Evolutionary conservation across 2,888 invertebrate genomes (phyloP).

Genomic region (Minunthozetes semirufus): DNA sequence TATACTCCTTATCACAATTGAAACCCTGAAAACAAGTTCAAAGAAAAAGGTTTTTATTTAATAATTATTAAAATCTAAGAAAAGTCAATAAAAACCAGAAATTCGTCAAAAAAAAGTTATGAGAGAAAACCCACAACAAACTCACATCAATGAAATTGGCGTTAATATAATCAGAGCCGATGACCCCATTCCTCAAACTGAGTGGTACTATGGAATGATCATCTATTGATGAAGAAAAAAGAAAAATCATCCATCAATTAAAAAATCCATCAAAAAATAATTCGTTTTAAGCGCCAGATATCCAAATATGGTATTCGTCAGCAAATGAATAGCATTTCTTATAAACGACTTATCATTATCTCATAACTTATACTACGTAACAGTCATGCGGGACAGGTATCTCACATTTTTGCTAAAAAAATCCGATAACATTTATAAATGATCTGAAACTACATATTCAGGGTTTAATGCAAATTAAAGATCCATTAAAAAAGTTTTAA

Average conservation of each 20-base stretch:
- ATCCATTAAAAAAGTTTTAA: no score
- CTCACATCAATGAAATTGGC: conserved; percentile 5
- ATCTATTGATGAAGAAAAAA: neutral
- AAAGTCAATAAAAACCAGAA: neutral
- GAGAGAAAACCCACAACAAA: neutral
- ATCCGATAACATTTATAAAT: no score
- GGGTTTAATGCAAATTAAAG: no score
- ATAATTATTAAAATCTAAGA: neutral
- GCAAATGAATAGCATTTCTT: no score
- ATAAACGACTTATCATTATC: no score
- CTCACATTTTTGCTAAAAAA: no score
- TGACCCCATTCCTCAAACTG: neutral
- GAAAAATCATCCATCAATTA: neutral
- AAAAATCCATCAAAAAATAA: neutral
- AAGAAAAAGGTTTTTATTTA: neutral
- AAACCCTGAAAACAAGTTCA: conserved; percentile 56
- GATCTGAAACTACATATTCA: no score
- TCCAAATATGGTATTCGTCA: neutral
- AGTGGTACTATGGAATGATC: conserved; percentile 22
- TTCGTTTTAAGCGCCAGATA: neutral
- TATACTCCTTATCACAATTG: conserved; percentile 60
- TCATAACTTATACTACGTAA: no score
- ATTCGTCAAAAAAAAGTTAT: neutral
- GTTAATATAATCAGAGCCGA: conserved; percentile 25
- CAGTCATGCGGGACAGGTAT: no score